Evolutionary conservation across 2,113 vertebrate genomes (phyloP), one percentile per base, ranked within the genome.

Genomic region (Clupea harengus): DNA sequence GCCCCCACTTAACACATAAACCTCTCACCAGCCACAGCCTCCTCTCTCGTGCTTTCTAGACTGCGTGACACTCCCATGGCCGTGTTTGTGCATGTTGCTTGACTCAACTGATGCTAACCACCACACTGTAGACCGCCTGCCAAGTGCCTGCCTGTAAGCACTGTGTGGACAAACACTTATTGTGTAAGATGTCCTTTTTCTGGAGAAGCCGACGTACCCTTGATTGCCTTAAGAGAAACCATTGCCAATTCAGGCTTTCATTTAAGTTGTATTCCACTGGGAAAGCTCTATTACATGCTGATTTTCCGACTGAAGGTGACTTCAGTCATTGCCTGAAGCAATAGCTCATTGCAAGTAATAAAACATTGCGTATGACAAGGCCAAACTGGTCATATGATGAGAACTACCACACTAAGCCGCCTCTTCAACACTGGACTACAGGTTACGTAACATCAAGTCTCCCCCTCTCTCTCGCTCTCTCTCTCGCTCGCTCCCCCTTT

Each of bases 311-410:
- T 17, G 72, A 39, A 78, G 25, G 28, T 78, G 25, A 11, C 32
- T 39, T 78, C 32, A 17, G 72, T 6, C 72, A 4, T 13, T 39
- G 72, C 28, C 13, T 15, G 9, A 11, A 78, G 28, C 72, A 78
- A 39, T 32, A 44, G 72, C 72, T 13, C 72, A 39, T 15, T 78
- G 72, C 25, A 78, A 4, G 10, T 5, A 39, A 78, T 44, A 32
- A 39, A 78, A 39, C 67, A 15, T 8, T 75, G 11, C 11, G 28
- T 39, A 78, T 78, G 72, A 78, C 25, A 39, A 78, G 32, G 72
- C 72, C 28, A 78, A 78, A 39, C 13, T 78, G 72, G 72, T 78
- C 72, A 78, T 78, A 78, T 78, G 72, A 78, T 78, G 32, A 78
- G 72, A 78, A 32, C 28, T 78, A 78, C 28, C 10, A 10, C 28